Evolutionary conservation across 2,888 invertebrate genomes (phyloP).

Genomic region (Sclerodermus sp.): DNA sequence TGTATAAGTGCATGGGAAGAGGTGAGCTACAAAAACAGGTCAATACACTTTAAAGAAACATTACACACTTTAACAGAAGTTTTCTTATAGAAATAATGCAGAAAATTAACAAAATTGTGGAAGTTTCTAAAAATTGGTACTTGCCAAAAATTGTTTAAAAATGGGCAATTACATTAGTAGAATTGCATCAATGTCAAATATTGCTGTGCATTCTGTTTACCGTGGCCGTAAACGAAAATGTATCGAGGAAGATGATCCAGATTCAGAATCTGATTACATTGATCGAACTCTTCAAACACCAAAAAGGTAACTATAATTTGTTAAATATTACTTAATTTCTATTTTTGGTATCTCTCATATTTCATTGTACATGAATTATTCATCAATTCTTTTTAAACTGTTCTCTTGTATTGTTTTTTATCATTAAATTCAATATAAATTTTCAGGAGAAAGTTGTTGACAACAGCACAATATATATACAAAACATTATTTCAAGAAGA

Average conservation of each 20-base stretch:
- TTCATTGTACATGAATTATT: background rate
- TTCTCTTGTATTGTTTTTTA: background rate
- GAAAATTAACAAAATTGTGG: too few species aligned
- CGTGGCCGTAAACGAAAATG: conserved; percentile 62
- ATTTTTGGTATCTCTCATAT: too few species aligned
- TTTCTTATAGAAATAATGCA: too few species aligned
- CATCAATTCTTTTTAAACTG: background rate
- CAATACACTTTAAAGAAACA: too few species aligned
- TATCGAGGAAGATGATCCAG: conserved; percentile 60
- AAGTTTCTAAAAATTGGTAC: too few species aligned
- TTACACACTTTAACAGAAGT: too few species aligned
- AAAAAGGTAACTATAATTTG: conserved; percentile 61
- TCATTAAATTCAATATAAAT: conserved; percentile 7
- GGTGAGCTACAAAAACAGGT: too few species aligned
- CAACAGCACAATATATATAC: conserved; percentile 78
- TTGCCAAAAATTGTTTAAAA: conserved; percentile 11
- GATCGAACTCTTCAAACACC: conserved; percentile 65
- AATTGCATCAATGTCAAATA: conserved; percentile 49
- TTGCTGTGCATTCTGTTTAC: conserved; percentile 49
- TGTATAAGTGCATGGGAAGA: too few species aligned
- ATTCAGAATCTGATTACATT: conserved; percentile 61
- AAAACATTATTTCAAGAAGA: conserved; percentile 76
- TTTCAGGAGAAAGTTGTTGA: conserved; percentile 67
- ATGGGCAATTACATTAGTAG: conserved; percentile 52
- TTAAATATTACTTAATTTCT: background rate